phyloP scores from a whole-genome alignment of 2,113 vertebrate species.

The Ciconia maguari region DNA sequence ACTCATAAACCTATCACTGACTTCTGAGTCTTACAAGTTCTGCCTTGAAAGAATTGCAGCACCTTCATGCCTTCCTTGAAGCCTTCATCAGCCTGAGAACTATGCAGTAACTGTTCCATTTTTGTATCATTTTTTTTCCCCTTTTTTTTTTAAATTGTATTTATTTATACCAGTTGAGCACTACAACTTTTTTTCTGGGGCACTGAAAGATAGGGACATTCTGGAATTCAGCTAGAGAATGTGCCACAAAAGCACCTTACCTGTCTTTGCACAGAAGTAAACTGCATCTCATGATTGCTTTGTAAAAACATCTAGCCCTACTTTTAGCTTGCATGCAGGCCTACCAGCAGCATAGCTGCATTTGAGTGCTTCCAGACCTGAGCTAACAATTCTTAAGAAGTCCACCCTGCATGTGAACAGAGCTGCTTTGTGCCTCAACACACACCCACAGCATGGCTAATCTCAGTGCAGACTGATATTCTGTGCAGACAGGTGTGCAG shows the following conservation, averaged over 20 bases:
- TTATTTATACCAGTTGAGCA: not conserved
- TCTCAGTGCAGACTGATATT: not conserved
- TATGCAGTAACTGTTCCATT: not conserved
- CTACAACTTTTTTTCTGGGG: not conserved
- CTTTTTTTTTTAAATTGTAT: not conserved
- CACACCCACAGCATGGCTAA: not conserved
- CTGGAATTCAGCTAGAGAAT: not conserved
- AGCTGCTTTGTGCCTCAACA: not conserved
- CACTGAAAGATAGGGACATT: not conserved
- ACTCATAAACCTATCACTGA: not conserved
- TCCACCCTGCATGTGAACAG: not conserved
- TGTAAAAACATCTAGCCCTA: not conserved
- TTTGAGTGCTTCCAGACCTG: not conserved
- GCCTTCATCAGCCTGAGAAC: not conserved
- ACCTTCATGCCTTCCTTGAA: not conserved
- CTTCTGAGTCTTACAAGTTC: not conserved
- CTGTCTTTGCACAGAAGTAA: not conserved
- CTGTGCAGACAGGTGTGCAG: not conserved
- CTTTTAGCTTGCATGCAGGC: not conserved
- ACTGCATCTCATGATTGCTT: not conserved
- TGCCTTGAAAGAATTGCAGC: not conserved
- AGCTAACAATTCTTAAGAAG: not conserved
- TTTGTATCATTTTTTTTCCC: not conserved
- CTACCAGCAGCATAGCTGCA: not conserved
- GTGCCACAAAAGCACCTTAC: not conserved